Conservation (phyloP, 2,113 vertebrate species). For the Morone chrysops region DNA sequence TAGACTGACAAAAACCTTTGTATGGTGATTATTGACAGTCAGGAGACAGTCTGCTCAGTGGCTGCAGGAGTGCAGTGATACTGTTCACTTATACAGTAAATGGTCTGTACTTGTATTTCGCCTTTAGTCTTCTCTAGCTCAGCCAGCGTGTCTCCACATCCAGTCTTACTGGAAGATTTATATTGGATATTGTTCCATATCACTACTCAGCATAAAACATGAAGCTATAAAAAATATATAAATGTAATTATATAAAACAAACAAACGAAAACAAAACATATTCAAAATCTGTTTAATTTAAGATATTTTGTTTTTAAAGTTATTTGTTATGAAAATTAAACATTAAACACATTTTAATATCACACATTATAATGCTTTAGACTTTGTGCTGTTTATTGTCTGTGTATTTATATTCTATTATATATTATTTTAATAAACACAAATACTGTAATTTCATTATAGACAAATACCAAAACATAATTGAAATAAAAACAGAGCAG, state of each 20-base stretch:
- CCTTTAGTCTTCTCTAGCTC: not conserved
- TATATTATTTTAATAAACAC: too few relatives aligned
- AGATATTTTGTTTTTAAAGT: not conserved
- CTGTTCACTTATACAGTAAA: not conserved
- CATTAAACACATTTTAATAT: not conserved
- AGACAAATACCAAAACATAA: not conserved
- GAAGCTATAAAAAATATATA: not conserved
- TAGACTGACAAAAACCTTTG: not conserved
- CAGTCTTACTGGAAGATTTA: not conserved
- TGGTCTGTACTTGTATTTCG: too few relatives aligned
- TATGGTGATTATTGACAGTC: not conserved
- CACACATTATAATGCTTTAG: not conserved
- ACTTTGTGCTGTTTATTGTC: not conserved
- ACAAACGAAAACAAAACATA: not conserved
- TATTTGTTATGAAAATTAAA: not conserved
- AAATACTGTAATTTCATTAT: not conserved
- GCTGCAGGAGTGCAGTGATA: not conserved
- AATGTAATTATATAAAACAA: not conserved
- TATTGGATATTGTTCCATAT: not conserved
- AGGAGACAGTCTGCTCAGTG: not conserved
- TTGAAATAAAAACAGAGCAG: not conserved
- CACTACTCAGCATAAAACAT: slow-evolving; percentile 1
- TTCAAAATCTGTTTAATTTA: not conserved
- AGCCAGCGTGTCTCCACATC: slow-evolving; percentile 4
- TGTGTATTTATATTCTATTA: not conserved